Base-by-base conservation (phyloP, 2,113 vertebrate genomes). In the Gracilinanus agilis region DNA sequence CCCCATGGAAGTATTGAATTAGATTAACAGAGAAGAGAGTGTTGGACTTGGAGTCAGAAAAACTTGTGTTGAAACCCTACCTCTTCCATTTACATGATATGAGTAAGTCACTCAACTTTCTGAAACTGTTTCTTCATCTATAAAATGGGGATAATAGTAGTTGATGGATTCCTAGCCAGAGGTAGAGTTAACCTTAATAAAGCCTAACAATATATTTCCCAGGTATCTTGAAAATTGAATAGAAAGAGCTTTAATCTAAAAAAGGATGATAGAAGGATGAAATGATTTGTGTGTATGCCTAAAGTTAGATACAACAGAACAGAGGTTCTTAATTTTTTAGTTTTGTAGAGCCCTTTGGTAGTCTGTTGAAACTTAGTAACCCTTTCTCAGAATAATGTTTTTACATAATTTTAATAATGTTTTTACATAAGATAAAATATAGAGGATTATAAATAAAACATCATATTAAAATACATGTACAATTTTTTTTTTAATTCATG, bases 51-150 rank as follows among this genome's bases (percentile, higher is more conserved):
- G 24, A 56, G 83, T 90, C 61, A 93, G 9, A 44, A 23, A 90
- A 29, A 49, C 56, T 2, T 0, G 0, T n/a, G 9, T 13, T 83
- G 21, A 24, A 89, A 29, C 19, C 7, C 0, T 13, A 88, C n/a
- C 6, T 94, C 40, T 91, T 54, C 16, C 24, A 19, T n/a, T 90
- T 93, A 49, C 34, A 75, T 7, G 10, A 0, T 29, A 21, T 75
- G n/a, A 34, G 13, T 83, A 83, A 83, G n/a, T 83, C 67, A 83
- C 19, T 23, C 8, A 83, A 83, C 29, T 90, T 89, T 56, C 90
- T 4, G 55, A 44, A 29, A 44, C 90, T 88, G 9, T 53, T 29
- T 89, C 44, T 61, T 61, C 44, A 3, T 54, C 44, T 55, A 54
- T 24, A 24, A 53, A 61, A 44, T 8, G 44, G 53, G 93, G 44